Percentiles rank a stretch among this genome's conserved stretches.
These are phyloP conservation scores for Acromyrmex charruanus DNA, from an alignment of 1,140 invertebrate genomes.

Conservation along the genomic window DNA sequence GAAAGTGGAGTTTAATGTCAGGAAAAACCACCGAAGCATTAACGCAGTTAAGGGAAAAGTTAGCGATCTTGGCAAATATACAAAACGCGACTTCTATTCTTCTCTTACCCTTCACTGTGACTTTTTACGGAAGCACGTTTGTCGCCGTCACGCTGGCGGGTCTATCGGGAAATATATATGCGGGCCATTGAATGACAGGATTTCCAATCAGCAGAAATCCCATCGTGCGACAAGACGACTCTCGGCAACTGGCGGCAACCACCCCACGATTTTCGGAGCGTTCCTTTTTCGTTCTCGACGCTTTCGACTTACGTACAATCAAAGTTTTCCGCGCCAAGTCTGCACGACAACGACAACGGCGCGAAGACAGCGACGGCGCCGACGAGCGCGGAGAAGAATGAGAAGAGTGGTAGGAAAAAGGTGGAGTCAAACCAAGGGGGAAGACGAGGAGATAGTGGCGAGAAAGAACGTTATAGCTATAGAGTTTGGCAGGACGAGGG, in stretches of 20 bases:
- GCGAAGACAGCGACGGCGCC: constrained; percentile 9
- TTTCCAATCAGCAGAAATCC: constrained; percentile 66
- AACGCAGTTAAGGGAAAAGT: constrained; percentile 28
- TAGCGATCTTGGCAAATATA: not conserved
- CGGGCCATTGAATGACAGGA: constrained; percentile 56
- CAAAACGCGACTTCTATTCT: constrained; percentile 31
- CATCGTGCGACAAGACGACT: constrained; percentile 29
- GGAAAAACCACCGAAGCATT: not conserved
- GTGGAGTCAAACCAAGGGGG: constrained; percentile 20
- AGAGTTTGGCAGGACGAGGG: constrained; percentile 47
- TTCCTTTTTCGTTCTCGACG: constrained; percentile 22
- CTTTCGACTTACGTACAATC: constrained; percentile 67
- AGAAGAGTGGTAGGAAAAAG: constrained; percentile 44
- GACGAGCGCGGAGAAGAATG: constrained; percentile 43
- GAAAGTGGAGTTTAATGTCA: not conserved
- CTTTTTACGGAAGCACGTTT: constrained; percentile 25
- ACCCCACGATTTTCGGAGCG: constrained; percentile 31
- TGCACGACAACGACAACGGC: constrained; percentile 28
- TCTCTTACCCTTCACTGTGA: not conserved
- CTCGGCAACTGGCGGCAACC: constrained; percentile 8
- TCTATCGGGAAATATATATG: constrained; percentile 57
- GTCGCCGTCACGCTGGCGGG: constrained; percentile 6
- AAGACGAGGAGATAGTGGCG: constrained; percentile 2
- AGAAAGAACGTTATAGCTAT: constrained; percentile 27
- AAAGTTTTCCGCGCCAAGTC: constrained; percentile 71